Evolutionary conservation across 2,888 invertebrate genomes (phyloP).

Genomic region (Encarsia formosa): DNA sequence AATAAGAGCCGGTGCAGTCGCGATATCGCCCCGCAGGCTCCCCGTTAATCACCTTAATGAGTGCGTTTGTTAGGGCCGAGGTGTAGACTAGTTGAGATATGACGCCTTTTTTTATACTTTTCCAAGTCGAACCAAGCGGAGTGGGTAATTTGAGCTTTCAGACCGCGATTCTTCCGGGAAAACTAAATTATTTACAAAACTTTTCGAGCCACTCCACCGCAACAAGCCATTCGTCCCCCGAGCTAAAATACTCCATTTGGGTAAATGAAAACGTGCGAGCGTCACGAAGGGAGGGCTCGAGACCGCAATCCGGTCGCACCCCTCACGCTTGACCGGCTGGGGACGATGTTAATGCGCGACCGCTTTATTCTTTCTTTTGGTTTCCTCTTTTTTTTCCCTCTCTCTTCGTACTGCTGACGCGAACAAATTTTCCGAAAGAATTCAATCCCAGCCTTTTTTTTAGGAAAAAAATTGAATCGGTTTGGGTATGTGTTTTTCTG

Average conservation of each 20-base stretch:
- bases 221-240: background rate
- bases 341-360: background rate
- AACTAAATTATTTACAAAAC: too few relatives aligned
- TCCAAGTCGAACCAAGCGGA: too few relatives aligned
- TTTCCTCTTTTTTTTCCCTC: background rate
- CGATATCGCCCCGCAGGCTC: constrained; percentile 30
- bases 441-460: too few relatives aligned
- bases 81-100: too few relatives aligned
- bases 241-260: constrained; percentile 28
- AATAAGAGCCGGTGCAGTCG: constrained; percentile 46
- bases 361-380: background rate
- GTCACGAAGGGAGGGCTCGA: constrained; percentile 24
- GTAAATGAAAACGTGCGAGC: constrained; percentile 31
- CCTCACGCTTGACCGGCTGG: constrained; percentile 29
- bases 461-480: too few relatives aligned
- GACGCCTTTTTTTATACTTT: too few relatives aligned
- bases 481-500: too few relatives aligned
- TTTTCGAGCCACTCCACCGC: background rate
- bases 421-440: too few relatives aligned
- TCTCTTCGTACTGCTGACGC: too few relatives aligned
- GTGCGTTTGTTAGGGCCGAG: constrained; percentile 40
- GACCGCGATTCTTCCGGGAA: too few relatives aligned
- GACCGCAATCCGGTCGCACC: constrained; percentile 35
- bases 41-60: constrained; percentile 49
- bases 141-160: too few relatives aligned